Evolutionary conservation across 2,888 invertebrate species (phyloP).

Genomic region (Cataglyphis cursor): DNA sequence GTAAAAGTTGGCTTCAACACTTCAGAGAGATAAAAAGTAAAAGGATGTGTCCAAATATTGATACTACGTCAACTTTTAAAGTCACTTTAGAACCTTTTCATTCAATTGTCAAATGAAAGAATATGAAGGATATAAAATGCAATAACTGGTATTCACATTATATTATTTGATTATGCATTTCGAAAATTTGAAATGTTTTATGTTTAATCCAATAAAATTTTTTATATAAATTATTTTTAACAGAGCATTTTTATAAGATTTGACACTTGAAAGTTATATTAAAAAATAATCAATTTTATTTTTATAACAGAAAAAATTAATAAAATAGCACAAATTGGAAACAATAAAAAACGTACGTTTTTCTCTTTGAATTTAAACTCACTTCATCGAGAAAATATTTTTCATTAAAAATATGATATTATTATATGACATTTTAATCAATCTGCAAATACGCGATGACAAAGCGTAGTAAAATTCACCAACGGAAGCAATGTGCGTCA

Average conservation of each 20-base stretch:
- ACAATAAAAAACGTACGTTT: neutral
- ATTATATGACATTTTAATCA: neutral
- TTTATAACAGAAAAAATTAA: neutral
- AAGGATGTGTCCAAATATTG: conserved; percentile 50
- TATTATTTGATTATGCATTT: conserved; percentile 24
- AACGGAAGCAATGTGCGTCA: neutral
- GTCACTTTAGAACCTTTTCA: conserved; percentile 23
- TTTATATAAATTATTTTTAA: neutral
- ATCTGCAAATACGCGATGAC: conserved; percentile 3
- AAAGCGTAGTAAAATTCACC: conserved; percentile 11
- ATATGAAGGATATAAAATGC: neutral
- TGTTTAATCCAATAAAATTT: neutral
- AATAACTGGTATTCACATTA: conserved; percentile 9
- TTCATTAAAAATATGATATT: conserved; percentile 1
- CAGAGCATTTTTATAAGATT: neutral
- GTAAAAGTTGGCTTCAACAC: conserved; percentile 53
- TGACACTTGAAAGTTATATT: neutral
- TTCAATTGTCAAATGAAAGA: conserved; percentile 31
- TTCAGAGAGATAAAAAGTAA: conserved; percentile 40
- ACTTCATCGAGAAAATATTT: neutral
- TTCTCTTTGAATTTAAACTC: conserved; percentile 6
- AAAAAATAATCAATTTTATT: conserved; percentile 10
- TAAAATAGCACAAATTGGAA: conserved; percentile 5
- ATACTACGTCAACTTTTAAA: conserved; percentile 48
- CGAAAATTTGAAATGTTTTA: neutral